These are phyloP conservation scores for Diglossa cyanea DNA, from an alignment of 2,797 vertebrate species.

Conservation along the genomic window DNA sequence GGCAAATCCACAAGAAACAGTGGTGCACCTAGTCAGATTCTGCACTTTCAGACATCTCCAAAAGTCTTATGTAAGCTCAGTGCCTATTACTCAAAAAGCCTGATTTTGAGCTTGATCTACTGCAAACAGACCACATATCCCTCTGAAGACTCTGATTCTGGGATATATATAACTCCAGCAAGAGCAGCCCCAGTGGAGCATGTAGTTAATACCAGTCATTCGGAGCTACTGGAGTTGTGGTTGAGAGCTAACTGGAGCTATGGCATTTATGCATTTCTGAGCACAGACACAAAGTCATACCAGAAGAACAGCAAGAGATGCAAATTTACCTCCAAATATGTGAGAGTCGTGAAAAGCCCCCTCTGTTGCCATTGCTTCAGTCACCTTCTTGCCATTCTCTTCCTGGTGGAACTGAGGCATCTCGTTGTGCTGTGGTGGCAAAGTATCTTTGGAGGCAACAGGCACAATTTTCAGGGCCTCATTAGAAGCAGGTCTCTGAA, in stretches of 20 bases:
- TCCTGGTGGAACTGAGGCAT: neutral
- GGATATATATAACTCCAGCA: neutral
- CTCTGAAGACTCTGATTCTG: neutral
- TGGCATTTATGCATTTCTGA: neutral
- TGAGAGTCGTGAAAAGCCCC: neutral
- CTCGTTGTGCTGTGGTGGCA: neutral
- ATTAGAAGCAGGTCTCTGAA: neutral
- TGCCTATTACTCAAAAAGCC: neutral
- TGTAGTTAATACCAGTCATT: neutral
- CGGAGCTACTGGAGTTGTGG: neutral
- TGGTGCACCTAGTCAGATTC: neutral
- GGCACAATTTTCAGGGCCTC: neutral
- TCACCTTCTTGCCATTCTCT: neutral
- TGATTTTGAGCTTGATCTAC: neutral
- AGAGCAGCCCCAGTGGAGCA: neutral
- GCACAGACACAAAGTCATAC: neutral
- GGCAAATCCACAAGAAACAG: neutral
- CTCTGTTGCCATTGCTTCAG: neutral
- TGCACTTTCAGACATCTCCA: neutral
- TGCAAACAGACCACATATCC: neutral
- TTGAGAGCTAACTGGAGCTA: neutral
- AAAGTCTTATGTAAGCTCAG: neutral
- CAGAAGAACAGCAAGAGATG: neutral
- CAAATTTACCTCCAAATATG: slow-evolving; percentile 44
- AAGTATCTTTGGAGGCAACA: neutral